Base-by-base conservation (phyloP, 2,113 vertebrate genomes). In the Lampris megalopsis region DNA sequence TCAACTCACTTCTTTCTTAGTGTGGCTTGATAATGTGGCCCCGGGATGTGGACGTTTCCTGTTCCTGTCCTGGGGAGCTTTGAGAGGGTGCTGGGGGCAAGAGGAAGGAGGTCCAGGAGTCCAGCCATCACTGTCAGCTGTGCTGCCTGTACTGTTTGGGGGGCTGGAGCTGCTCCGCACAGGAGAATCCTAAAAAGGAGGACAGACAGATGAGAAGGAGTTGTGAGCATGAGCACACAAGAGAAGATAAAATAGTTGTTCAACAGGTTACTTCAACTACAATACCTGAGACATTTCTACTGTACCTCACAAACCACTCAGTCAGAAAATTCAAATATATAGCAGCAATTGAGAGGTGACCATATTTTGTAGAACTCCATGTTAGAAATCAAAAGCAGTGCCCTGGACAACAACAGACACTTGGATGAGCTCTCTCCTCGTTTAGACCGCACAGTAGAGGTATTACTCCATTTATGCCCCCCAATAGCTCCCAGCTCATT, bases 141-240 rank as follows among this genome's bases (percentile, higher is more conserved):
- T 98, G 83, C 97, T 97, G 1, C 97, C 96, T 0, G 97, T 99
- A 88, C 98, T 99, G 91, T 97, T 99, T 24, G 97, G 97, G 0
- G 98, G 97, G 81, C 98, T 99, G 74, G 97, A 97, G 80, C 96
- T 97, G 88, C 96, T 96, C 84, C 97, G 93, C 67, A 97, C 85
- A 0, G 96, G 91, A 0, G 94, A 88, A 73, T 97, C 97, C 98
- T 99, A 82, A 36, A 70, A 40, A 66, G 80, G 40, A 10, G 73
- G 35, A 83, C n/a, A 71, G 4, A 70, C 24, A 64, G 40, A 36
- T 0, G 36, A 4, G 41, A 41, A n/a, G 1, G 2, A 4, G 66
- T 3, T 80, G 10, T 49, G 63, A 68, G 11, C 42, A 57, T 37
- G 62, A 52, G 62, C n/a, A 42, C 56, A 58, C 13, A 64, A 13